Evolutionary conservation across 2,113 vertebrate genomes (phyloP).

Genomic region (Seriola quinqueradiata): DNA sequence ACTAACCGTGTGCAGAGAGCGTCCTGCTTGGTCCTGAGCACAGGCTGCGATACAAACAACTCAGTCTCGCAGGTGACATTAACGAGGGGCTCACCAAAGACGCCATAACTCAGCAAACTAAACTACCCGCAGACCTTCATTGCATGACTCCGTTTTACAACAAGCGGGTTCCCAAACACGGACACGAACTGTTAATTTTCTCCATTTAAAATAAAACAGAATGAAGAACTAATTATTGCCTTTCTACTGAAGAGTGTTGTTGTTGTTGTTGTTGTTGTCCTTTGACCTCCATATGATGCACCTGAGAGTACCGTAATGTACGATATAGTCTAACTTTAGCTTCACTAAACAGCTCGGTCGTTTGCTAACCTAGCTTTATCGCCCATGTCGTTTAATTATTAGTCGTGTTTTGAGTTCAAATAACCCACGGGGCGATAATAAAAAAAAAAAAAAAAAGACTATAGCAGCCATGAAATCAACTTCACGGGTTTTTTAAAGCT

Average conservation of each 20-base stretch:
- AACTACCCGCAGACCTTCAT: background rate
- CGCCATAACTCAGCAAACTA: conserved; percentile 23
- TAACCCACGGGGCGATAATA: accelerated
- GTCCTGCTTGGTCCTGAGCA: conserved; percentile 18
- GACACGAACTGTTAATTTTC: background rate
- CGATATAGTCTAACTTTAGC: background rate
- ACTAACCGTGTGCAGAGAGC: conserved; percentile 39
- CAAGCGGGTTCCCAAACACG: background rate
- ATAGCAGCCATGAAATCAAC: background rate
- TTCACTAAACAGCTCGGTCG: background rate
- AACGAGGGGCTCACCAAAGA: conserved; percentile 11
- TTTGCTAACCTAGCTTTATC: background rate
- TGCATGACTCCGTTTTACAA: background rate
- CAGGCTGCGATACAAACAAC: conserved; percentile 32
- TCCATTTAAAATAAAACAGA: background rate
- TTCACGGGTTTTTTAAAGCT: background rate
- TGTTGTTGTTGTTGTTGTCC: conserved; percentile 7
- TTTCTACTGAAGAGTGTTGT: background rate
- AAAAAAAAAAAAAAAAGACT: background rate
- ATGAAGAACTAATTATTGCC: background rate
- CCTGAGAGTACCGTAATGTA: conserved; percentile 1
- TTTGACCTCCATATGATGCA: conserved; percentile 16
- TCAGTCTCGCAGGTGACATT: conserved; percentile 32
- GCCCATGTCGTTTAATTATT: background rate
- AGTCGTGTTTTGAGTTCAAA: background rate